Evolutionary conservation across 2,888 invertebrate species (phyloP).

Genomic region (Xylocampa areola): DNA sequence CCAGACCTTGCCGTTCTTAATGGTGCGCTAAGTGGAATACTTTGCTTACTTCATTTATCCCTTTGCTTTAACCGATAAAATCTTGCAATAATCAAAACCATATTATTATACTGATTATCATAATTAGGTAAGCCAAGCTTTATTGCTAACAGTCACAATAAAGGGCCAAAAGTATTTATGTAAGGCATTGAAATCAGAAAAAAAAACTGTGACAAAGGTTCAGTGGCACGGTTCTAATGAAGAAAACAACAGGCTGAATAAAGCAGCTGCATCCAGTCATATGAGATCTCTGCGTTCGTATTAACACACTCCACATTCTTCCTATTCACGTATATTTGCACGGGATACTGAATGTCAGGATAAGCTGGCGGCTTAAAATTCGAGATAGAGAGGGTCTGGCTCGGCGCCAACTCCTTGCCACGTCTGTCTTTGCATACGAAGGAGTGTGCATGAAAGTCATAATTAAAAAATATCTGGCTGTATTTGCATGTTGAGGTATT

Average conservation of each 20-base stretch:
- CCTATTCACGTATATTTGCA: slow-evolving; percentile 52
- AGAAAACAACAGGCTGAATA: slow-evolving; percentile 75
- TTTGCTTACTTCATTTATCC: no score
- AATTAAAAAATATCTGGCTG: slow-evolving; percentile 66
- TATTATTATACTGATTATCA: neutral
- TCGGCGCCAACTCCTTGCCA: slow-evolving; percentile 72
- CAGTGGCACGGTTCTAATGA: slow-evolving; percentile 71
- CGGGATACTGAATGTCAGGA: slow-evolving; percentile 62
- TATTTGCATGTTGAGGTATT: slow-evolving; percentile 1
- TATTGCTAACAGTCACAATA: slow-evolving; percentile 12
- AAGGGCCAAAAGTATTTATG: slow-evolving; percentile 19
- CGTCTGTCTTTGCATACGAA: slow-evolving; percentile 67
- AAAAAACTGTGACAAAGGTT: slow-evolving; percentile 61
- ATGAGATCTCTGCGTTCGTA: slow-evolving; percentile 61
- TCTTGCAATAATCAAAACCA: no score
- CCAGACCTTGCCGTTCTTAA: no score
- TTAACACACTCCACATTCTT: slow-evolving; percentile 53
- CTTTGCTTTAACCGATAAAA: no score
- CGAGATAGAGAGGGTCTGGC: slow-evolving; percentile 75
- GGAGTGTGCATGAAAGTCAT: slow-evolving; percentile 52
- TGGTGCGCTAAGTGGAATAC: no score
- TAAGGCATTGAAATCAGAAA: slow-evolving; percentile 46
- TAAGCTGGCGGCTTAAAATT: slow-evolving; percentile 74
- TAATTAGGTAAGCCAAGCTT: slow-evolving; percentile 7
- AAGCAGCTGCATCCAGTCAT: slow-evolving; percentile 65